Evolutionary conservation across 2,888 invertebrate species (phyloP), one percentile per base, ranked within the genome.

Genomic region (Drosophila differens): DNA sequence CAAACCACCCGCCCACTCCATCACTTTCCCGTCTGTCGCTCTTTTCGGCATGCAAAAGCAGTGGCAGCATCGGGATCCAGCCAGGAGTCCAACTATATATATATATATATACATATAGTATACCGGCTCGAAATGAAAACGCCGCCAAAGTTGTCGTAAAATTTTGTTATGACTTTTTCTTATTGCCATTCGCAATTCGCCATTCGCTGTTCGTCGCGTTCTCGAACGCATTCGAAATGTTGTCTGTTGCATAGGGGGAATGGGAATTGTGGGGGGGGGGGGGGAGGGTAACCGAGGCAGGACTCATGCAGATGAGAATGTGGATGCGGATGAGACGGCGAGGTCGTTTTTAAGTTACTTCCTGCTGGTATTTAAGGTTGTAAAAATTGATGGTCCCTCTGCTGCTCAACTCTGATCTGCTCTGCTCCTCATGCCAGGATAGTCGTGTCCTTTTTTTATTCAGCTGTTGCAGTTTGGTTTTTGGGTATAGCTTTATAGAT

Each of bases 141-240:
- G 83, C 90, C 84, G 79, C 85, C 90, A 88, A 90, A 91, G 87
- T 87, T 90, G 91, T 91, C 90, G 84, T 90, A 91, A 90, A 90
- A 90, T 90, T 91, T 90, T 89, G 88, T 90, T 90, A 90, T 90
- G 91, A 91, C 90, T 91, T 82, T 88, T 90, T 90, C 84, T 90
- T 86, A 87, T 90, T 88, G 86, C 89, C 79, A 68, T 78, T 79
- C 79, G 65, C 74, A 67, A 70, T 74, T 79, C 78, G 64, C 74
- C 47, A 44, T 68, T 78, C 66, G 76, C 64, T 19, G 37, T 57
- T 57, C 55, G 55, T 37, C 55, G 55, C 37, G 72, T 79, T 80
- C 81, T 80, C 74, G 70, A 80, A 78, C 84, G 74, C 80, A 82
- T 85, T 85, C 75, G 71, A 80, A 89, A 82, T 82, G 74, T 70